A percentile compares a stretch with the other conserved stretches of the same genome.
phyloP scores from a whole-genome alignment of 1,140 invertebrate genomes.

The Heliothis virescens region DNA sequence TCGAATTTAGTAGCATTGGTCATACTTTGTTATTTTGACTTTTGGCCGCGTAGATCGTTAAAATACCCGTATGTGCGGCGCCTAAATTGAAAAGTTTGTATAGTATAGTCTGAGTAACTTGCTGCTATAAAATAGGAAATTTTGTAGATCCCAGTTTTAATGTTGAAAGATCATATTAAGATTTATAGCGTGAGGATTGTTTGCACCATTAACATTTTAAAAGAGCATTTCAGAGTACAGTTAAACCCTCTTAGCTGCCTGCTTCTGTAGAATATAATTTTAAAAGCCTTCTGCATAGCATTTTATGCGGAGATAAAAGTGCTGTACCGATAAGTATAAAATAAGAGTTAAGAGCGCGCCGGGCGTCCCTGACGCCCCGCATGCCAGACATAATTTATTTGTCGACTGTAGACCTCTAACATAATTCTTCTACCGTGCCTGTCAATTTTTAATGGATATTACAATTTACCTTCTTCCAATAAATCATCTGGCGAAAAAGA shows the following conservation, averaged over 20 bases:
- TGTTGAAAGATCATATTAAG: constrained; percentile 21
- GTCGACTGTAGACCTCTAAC: constrained; percentile 56
- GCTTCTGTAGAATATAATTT: constrained; percentile 71
- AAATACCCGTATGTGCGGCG: no score
- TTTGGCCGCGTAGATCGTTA: no score
- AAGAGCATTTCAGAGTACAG: constrained; percentile 40
- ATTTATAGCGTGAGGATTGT: constrained; percentile 21
- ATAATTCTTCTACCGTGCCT: constrained; percentile 62
- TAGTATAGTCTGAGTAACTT: not conserved
- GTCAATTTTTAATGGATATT: constrained; percentile 62
- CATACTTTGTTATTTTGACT: no score
- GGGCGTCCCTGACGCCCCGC: constrained; percentile 54
- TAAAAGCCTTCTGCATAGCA: constrained; percentile 71
- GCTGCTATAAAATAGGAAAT: not conserved
- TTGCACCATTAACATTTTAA: constrained; percentile 34
- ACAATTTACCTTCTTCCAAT: constrained; percentile 41
- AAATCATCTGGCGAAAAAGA: constrained; percentile 35
- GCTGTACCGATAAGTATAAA: constrained; percentile 76
- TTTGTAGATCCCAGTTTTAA: not conserved
- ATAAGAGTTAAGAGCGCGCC: constrained; percentile 62
- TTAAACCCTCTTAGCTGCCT: constrained; percentile 47
- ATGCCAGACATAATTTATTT: constrained; percentile 71
- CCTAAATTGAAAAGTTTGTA: constrained; percentile 43
- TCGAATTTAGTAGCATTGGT: no score
- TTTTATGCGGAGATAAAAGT: constrained; percentile 75